Base-by-base conservation (phyloP, 2,113 vertebrate species). In the Poecile atricapillus region DNA sequence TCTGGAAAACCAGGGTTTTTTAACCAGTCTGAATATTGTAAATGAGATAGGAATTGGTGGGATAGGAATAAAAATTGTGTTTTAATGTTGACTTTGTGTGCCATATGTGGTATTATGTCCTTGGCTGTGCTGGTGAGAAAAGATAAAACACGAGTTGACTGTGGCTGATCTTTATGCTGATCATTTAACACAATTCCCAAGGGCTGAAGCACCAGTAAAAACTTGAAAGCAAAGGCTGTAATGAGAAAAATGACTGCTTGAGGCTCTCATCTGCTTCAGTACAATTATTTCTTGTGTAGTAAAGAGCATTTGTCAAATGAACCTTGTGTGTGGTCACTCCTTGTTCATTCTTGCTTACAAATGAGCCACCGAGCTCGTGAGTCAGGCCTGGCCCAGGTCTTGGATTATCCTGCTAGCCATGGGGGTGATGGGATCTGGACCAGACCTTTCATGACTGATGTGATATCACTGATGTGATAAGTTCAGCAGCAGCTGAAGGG, bases 281-380 rank as follows among this genome's bases (percentile, higher is more conserved):
- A 46, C 46, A 6, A 79, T 79, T 83, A 16, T 86, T 86, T 70
- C 56, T 62, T 58, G 64, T 28, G 31, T 53, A 31, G 24, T 11
- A 37, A 53, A 41, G 46, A 73, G 18, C 55, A 21, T 69, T 93
- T 87, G 12, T 67, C 70, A 49, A 16, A 33, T 70, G 28, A 85
- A 74, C 46, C 70, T 62, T 28, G 31, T 27, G 13, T 27, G 4
- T 74, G 52, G 69, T 56, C 46, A 47, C 17, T 28, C 25, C 25
- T 53, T 15, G 10, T 7, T 90, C 0, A 0, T 44, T 47, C 64
- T 39, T 49, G 37, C 37, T 75, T 56, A 35, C 31, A 87, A 65
- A 33, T 6, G 50, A 87, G 50, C n/a, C 14, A 13, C 37, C 0
- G 2, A n/a, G 37, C 46, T 6, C 0, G 0, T 18, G 25, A 47